A percentile compares a stretch with the other conserved stretches of the same genome.
Conservation (phyloP, 2,888 invertebrate species). For the Cantharis rustica region DNA sequence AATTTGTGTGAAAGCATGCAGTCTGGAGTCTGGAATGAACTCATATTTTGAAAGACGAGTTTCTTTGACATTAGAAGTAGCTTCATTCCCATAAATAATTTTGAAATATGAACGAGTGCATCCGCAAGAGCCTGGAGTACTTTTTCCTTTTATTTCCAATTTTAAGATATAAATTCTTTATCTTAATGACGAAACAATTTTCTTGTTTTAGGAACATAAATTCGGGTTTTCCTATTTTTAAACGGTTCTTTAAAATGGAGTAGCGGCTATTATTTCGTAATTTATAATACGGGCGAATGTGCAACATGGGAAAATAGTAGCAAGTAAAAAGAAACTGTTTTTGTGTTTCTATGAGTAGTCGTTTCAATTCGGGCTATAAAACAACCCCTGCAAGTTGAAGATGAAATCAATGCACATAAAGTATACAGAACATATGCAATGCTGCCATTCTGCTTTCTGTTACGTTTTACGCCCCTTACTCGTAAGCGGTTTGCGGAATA, state of each 20-base stretch:
- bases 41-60: background rate
- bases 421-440: conserved; percentile 40
- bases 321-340: conserved; percentile 17
- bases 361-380: conserved; percentile 32
- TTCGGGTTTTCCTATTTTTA: background rate
- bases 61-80: background rate
- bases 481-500: conserved; percentile 40
- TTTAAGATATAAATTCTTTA: background rate
- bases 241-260: background rate
- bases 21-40: background rate
- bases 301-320: conserved; percentile 15
- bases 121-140: background rate
- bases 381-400: conserved; percentile 35
- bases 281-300: background rate
- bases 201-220: background rate
- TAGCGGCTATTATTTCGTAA: background rate
- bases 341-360: conserved; percentile 29
- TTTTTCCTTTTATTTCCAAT: background rate
- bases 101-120: background rate
- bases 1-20: background rate
- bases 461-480: conserved; percentile 42
- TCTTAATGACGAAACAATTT: background rate
- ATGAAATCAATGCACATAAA: conserved; percentile 43
- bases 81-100: background rate
- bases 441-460: conserved; percentile 40